phyloP scores from a whole-genome alignment of 2,113 vertebrate species.

The Empidonax traillii region DNA sequence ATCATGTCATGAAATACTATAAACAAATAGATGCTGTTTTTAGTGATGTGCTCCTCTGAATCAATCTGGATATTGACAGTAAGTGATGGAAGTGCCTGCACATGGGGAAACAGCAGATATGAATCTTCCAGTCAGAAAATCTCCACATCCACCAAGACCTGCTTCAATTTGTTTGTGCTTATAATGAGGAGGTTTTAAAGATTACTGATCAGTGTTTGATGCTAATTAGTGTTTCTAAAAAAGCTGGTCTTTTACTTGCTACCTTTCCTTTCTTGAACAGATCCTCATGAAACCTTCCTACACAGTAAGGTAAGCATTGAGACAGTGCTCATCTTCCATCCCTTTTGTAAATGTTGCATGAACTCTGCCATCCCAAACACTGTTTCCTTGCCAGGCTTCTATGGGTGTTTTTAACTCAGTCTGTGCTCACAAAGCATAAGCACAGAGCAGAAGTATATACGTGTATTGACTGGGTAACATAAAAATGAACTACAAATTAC shows the following conservation, averaged over 20 bases:
- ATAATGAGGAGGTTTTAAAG: not conserved
- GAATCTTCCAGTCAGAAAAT: not conserved
- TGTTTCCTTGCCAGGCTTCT: not conserved
- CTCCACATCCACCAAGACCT: not conserved
- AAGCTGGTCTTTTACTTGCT: not conserved
- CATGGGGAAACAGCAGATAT: not conserved
- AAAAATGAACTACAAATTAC: not conserved
- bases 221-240: not conserved
- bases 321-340: not conserved
- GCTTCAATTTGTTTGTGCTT: not conserved
- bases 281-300: not conserved
- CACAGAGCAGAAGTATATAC: accelerated
- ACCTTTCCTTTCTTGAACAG: not conserved
- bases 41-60: not conserved
- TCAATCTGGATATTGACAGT: not conserved
- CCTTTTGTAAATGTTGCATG: not conserved
- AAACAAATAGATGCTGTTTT: not conserved
- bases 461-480: not conserved
- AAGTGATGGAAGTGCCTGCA: not conserved
- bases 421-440: not conserved
- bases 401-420: not conserved
- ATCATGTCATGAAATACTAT: accelerated
- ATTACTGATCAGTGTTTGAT: not conserved
- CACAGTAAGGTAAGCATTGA: not conserved
- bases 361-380: not conserved